A percentile compares a stretch with the other conserved stretches of the same genome.
Evolutionary conservation across 1,140 invertebrate genomes (phyloP).

Genomic region (Trissolcus basalis): DNA sequence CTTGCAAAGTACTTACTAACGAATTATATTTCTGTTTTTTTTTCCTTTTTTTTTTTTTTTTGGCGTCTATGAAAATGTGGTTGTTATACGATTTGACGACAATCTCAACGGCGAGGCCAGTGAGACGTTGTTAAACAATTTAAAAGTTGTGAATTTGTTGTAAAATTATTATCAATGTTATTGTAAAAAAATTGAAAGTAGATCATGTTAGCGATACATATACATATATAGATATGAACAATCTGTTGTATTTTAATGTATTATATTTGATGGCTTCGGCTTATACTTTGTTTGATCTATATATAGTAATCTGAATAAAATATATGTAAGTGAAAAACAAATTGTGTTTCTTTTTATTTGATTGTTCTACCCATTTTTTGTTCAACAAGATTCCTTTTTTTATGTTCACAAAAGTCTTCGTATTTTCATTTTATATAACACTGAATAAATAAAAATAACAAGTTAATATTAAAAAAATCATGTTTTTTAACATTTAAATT

Average conservation of each 20-base stretch:
- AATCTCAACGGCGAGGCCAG: slow-evolving; percentile 9
- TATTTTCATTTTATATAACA: too few species aligned
- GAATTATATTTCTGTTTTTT: slow-evolving; percentile 18
- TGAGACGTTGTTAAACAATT: slow-evolving; percentile 15
- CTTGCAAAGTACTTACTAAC: slow-evolving; percentile 20
- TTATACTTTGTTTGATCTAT: slow-evolving; percentile 29
- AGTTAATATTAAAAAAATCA: too few species aligned
- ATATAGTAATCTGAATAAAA: slow-evolving; percentile 33
- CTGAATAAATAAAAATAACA: too few species aligned
- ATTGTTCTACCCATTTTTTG: too few species aligned
- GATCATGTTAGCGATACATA: slow-evolving; percentile 18
- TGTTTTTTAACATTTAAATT: too few species aligned
- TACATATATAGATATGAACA: slow-evolving; percentile 25
- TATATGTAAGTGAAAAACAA: slow-evolving; percentile 7
- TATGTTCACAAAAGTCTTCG: too few species aligned
- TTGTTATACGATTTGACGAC: not conserved
- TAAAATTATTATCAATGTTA: slow-evolving; percentile 26
- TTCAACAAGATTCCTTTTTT: too few species aligned
- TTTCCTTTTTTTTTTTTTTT: slow-evolving; percentile 25
- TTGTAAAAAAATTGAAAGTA: slow-evolving; percentile 28
- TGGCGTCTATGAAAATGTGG: slow-evolving; percentile 6
- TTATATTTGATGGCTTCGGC: slow-evolving; percentile 30
- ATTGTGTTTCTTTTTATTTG: too few species aligned
- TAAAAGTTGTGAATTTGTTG: slow-evolving; percentile 12
- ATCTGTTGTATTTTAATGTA: slow-evolving; percentile 48